Percentiles rank a stretch among this genome's conserved stretches.
phyloP scores from a whole-genome alignment of 2,888 invertebrate genomes.

The Agrotis ipsilon region DNA sequence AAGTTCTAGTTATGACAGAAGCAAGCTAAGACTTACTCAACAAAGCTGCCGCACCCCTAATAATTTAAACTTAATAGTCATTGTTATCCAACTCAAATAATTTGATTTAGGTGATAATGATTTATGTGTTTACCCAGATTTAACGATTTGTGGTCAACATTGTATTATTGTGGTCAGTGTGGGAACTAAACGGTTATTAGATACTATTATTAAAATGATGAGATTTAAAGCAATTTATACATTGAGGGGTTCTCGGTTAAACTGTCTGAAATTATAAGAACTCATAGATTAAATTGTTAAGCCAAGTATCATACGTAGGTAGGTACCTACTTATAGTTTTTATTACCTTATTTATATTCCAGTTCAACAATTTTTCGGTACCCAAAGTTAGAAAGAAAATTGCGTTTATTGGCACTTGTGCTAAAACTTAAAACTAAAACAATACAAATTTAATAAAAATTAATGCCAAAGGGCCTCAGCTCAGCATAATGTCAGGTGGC shows the following conservation, averaged over 20 bases:
- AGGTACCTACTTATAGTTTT: too few species aligned
- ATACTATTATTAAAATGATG: not conserved
- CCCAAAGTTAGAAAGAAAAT: too few species aligned
- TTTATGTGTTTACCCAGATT: slow-evolving; percentile 54
- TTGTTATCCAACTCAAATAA: slow-evolving; percentile 8
- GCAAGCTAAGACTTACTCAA: not conserved
- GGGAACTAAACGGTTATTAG: slow-evolving; percentile 43
- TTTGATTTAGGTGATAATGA: slow-evolving; percentile 25
- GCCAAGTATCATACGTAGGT: too few species aligned
- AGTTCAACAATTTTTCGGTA: too few species aligned
- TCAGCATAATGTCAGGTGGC: too few species aligned
- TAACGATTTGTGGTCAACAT: slow-evolving; percentile 31
- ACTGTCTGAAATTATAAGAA: not conserved
- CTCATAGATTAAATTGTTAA: not conserved
- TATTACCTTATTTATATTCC: too few species aligned
- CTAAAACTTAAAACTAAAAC: too few species aligned
- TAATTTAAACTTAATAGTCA: slow-evolving; percentile 27
- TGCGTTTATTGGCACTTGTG: too few species aligned
- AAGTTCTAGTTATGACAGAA: too few species aligned
- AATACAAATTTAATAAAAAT: too few species aligned
- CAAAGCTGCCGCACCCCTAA: slow-evolving; percentile 8
- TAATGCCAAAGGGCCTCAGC: too few species aligned
- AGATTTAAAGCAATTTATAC: not conserved
- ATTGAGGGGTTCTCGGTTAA: not conserved
- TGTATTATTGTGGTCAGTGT: slow-evolving; percentile 55